Percentiles rank a stretch among this genome's conserved stretches.
Evolutionary conservation across 2,888 invertebrate species (phyloP).

Genomic region (Troides helena): DNA sequence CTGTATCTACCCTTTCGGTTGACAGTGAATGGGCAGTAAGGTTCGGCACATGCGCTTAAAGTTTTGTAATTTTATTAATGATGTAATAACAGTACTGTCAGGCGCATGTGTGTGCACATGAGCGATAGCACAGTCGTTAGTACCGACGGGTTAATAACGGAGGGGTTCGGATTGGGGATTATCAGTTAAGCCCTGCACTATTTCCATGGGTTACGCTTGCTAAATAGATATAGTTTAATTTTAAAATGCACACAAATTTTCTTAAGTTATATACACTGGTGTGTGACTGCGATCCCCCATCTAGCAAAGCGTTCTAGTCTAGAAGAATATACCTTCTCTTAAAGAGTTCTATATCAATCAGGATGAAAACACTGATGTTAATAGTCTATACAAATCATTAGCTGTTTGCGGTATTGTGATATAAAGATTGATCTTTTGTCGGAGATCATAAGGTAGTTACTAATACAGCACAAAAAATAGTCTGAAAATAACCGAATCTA

Average conservation of each 20-base stretch:
- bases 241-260: background rate
- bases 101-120: slow-evolving; percentile 75
- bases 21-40: slow-evolving; percentile 61
- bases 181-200: slow-evolving; percentile 60
- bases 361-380: too few relatives aligned
- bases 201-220: slow-evolving; percentile 37
- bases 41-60: slow-evolving; percentile 70
- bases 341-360: too few relatives aligned
- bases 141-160: slow-evolving; percentile 75
- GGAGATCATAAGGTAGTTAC: too few relatives aligned
- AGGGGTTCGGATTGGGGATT: slow-evolving; percentile 65
- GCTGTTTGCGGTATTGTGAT: too few relatives aligned
- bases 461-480: too few relatives aligned
- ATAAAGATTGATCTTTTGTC: too few relatives aligned
- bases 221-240: slow-evolving; percentile 34
- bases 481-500: too few relatives aligned
- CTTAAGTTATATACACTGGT: too few relatives aligned
- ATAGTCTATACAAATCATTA: too few relatives aligned
- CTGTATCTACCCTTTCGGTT: slow-evolving; percentile 40
- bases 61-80: slow-evolving; percentile 81
- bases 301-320: too few relatives aligned
- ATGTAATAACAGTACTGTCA: slow-evolving; percentile 80
- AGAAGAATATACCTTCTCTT: too few relatives aligned
- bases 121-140: slow-evolving; percentile 78
- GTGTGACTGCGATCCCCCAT: too few relatives aligned